These are phyloP conservation scores for Tychaedon coryphoeus DNA, from an alignment of 2,113 vertebrate species.

Conservation along the genomic window DNA sequence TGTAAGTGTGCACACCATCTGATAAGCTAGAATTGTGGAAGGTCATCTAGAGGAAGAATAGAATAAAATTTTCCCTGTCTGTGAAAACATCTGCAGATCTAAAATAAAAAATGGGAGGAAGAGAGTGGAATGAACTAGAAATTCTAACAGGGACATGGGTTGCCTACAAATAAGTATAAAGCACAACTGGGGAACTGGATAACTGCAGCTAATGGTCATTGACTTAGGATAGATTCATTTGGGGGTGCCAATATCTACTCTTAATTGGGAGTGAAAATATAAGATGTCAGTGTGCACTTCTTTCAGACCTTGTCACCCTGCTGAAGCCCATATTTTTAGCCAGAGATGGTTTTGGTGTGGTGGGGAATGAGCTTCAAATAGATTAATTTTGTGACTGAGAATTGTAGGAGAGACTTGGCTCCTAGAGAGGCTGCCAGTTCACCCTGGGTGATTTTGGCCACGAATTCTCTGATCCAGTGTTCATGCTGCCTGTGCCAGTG, in stretches of 20 bases:
- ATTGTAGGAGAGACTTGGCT: neutral
- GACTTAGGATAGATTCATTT: neutral
- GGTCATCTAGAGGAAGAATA: constrained; percentile 27
- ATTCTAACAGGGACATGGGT: neutral
- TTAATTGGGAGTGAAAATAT: neutral
- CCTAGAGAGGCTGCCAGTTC: neutral
- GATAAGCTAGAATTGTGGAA: constrained; percentile 36
- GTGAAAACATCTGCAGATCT: constrained; percentile 20
- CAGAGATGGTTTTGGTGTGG: neutral
- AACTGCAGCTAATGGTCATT: neutral
- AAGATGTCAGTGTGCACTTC: neutral
- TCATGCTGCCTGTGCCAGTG: neutral
- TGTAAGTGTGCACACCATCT: constrained; percentile 32
- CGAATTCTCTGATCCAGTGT: neutral
- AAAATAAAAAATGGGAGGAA: constrained; percentile 18
- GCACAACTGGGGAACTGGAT: neutral
- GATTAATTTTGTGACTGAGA: neutral
- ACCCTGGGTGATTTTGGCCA: neutral
- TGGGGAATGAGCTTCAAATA: neutral
- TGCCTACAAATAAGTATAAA: constrained; percentile 8
- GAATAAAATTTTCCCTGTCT: neutral
- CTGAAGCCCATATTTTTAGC: neutral
- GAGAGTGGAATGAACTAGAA: neutral
- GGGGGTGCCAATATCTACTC: neutral
- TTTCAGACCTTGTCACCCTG: neutral